A percentile compares a stretch with the other conserved stretches of the same genome.
Conservation (phyloP, 2,888 invertebrate species). For the Hylaea fasciaria region DNA sequence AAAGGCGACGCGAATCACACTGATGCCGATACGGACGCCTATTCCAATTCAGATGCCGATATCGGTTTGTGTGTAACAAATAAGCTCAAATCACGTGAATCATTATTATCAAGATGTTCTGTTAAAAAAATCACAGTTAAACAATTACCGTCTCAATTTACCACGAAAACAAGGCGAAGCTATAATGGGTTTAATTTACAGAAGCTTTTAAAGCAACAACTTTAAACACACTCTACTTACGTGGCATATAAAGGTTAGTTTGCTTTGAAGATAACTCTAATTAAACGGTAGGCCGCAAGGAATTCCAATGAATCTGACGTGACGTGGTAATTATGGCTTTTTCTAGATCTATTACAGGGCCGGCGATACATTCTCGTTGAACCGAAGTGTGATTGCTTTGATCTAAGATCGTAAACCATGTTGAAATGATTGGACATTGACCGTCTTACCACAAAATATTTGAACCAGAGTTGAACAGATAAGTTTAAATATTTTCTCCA, state of each 20-base stretch:
- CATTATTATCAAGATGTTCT: no score
- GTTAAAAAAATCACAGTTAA: not conserved
- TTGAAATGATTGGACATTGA: not conserved
- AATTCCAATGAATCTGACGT: conserved; percentile 15
- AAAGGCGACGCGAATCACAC: no score
- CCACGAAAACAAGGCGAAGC: conserved; percentile 3
- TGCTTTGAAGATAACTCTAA: not conserved
- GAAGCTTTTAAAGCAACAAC: not conserved
- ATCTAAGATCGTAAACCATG: conserved; percentile 5
- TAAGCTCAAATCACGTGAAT: no score
- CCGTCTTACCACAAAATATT: no score
- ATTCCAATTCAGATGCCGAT: no score
- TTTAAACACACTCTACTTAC: not conserved
- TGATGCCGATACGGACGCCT: no score
- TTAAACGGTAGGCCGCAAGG: conserved; percentile 16
- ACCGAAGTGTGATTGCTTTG: not conserved
- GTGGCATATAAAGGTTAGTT: not conserved
- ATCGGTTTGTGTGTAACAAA: not conserved
- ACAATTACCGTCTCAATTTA: conserved; percentile 12
- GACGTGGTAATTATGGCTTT: conserved; percentile 16
- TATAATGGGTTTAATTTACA: conserved; percentile 14
- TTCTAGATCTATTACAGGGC: conserved; percentile 8
- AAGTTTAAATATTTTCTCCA: no score
- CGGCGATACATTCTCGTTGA: conserved; percentile 7
- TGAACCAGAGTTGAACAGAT: no score